Percentiles rank a stretch among this genome's conserved stretches.
These are phyloP conservation scores for Melanophora roralis DNA, from an alignment of 2,888 invertebrate species.

Conservation along the genomic window DNA sequence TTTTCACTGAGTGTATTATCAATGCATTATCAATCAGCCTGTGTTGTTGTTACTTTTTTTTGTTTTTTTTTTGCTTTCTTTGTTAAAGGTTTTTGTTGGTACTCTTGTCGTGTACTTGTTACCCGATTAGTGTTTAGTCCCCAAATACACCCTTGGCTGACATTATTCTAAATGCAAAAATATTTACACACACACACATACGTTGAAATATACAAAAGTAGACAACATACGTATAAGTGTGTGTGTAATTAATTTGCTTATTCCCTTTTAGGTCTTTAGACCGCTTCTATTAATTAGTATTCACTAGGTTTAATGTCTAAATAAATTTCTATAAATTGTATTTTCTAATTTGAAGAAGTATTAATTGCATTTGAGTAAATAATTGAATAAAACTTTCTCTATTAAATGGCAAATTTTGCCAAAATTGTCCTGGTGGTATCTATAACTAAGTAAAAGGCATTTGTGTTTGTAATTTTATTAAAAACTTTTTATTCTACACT, in stretches of 20 bases:
- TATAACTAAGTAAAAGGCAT: not conserved
- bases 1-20: too few relatives aligned
- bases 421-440: constrained; percentile 57
- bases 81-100: too few relatives aligned
- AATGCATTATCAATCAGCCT: too few relatives aligned
- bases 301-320: constrained; percentile 20
- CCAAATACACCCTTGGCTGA: too few relatives aligned
- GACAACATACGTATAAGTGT: not conserved
- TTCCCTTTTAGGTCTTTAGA: not conserved
- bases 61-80: too few relatives aligned
- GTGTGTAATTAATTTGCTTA: constrained; percentile 37
- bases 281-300: constrained; percentile 34
- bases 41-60: too few relatives aligned
- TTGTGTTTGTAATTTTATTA: constrained; percentile 1
- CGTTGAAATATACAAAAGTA: too few relatives aligned
- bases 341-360: constrained; percentile 29
- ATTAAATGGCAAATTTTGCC: constrained; percentile 40
- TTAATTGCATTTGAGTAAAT: constrained; percentile 5
- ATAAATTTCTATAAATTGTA: constrained; percentile 52
- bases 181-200: too few relatives aligned
- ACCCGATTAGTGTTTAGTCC: too few relatives aligned
- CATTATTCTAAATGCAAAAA: too few relatives aligned
- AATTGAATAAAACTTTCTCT: constrained; percentile 45
- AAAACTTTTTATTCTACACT: not conserved
- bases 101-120: too few relatives aligned